phyloP scores from a whole-genome alignment of 2,113 vertebrate species.

The Hystrix brachyura region DNA sequence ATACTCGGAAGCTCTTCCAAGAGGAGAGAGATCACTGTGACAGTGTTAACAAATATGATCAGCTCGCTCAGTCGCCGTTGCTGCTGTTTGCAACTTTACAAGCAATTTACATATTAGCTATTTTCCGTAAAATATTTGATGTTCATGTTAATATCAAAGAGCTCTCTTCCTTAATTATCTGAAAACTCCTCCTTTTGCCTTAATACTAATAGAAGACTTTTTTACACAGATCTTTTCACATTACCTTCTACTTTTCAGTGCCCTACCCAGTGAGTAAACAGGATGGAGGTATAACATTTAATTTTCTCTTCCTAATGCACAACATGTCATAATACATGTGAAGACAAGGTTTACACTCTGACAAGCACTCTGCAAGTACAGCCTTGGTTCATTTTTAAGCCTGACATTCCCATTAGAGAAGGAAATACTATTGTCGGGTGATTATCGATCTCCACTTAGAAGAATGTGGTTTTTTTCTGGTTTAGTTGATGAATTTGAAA shows the following conservation, averaged over 20 bases:
- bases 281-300: no score
- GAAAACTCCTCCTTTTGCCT: neutral
- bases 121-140: neutral
- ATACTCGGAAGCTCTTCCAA: neutral
- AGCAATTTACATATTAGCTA: neutral
- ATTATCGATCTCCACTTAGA: neutral
- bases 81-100: neutral
- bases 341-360: accelerated
- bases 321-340: neutral
- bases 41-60: neutral
- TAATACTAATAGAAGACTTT: neutral
- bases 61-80: neutral
- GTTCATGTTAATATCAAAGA: neutral
- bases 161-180: neutral
- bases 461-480: neutral
- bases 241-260: neutral
- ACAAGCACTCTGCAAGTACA: neutral
- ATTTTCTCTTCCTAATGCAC: no score
- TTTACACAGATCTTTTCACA: neutral
- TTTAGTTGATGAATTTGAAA: neutral
- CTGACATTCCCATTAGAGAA: neutral
- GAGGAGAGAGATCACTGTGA: neutral
- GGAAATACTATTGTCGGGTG: neutral
- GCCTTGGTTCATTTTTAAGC: neutral
- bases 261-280: accelerated